These are phyloP conservation scores for Emmelina monodactyla DNA, from an alignment of 2,888 invertebrate genomes.

Conservation along the genomic window DNA sequence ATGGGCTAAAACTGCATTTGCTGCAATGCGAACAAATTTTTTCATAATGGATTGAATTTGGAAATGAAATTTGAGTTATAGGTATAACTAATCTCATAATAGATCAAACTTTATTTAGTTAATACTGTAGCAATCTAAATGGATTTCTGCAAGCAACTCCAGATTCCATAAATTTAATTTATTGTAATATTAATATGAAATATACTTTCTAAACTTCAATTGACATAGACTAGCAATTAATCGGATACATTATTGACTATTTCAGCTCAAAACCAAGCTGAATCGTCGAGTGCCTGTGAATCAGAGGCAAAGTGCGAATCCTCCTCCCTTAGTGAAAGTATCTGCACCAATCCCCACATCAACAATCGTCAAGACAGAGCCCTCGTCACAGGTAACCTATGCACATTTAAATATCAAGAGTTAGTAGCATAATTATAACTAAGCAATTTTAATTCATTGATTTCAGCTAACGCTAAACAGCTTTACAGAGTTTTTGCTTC, in stretches of 20 bases:
- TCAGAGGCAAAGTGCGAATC: slow-evolving; percentile 40
- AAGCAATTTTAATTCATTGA: neutral
- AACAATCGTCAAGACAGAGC: slow-evolving; percentile 22
- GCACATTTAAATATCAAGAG: neutral
- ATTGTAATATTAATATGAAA: too few relatives aligned
- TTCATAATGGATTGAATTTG: too few relatives aligned
- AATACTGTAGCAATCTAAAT: too few relatives aligned
- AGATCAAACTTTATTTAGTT: too few relatives aligned
- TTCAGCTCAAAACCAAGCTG: slow-evolving; percentile 71
- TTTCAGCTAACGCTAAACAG: slow-evolving; percentile 39
- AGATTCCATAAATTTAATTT: too few relatives aligned
- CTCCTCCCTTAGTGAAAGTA: slow-evolving; percentile 26
- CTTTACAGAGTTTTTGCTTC: slow-evolving; percentile 33
- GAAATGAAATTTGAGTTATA: too few relatives aligned
- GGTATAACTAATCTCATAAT: too few relatives aligned
- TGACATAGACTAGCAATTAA: neutral
- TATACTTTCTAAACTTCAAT: too few relatives aligned
- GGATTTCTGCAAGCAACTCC: too few relatives aligned
- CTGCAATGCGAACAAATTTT: too few relatives aligned
- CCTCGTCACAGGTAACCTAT: slow-evolving; percentile 21
- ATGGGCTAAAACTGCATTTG: too few relatives aligned
- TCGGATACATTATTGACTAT: slow-evolving; percentile 17
- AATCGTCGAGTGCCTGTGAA: slow-evolving; percentile 62
- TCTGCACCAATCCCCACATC: slow-evolving; percentile 22
- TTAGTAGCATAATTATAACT: neutral